Base-by-base conservation (phyloP, 2,113 vertebrate species). In the Oncorhynchus gorbuscha region DNA sequence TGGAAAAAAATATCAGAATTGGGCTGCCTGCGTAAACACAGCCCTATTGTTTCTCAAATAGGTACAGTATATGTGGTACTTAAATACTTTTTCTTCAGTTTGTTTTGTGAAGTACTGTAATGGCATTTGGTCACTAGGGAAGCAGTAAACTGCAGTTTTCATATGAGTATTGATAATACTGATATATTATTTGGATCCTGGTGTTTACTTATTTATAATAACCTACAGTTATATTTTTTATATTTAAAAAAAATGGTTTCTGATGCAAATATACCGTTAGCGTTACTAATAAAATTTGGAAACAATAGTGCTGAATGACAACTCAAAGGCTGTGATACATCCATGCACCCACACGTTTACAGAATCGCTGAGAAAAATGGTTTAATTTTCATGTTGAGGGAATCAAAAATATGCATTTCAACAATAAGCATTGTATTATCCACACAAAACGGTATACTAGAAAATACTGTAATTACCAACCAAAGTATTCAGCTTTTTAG, bases 351-450 rank as follows among this genome's bases (percentile, higher is more conserved):
- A 62, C 59, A 62, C 59, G 5, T 9, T 22, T 62, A 58, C 4
- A 62, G n/a, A 62, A n/a, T 62, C 59, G 8, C 2, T 67, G 22
- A 59, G 71, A 83, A 86, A 88, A 79, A 84, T 85, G 80, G 16
- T 67, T 67, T 67, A 24, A 28, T 88, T 90, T 85, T 22, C 9
- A 61, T 39, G 9, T 62, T 13, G 20, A 77, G 24, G 5, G 76
- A 79, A 78, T 82, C 71, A 81, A 87, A 87, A 90, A 85, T 85
- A 86, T 81, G 79, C 55, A 76, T 74, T 72, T 77, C 62, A 72
- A 73, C 3, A 67, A 73, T 39, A 5, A 39, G 18, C 4, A 62
- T 62, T 62, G 59, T 62, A 62, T 62, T 62, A 62, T 62, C n/a
- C 59, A 62, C 59, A 24, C 59, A 22, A 76, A 76, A 49, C 26